phyloP scores from a whole-genome alignment of 2,888 invertebrate genomes.

The Zygaena filipendulae region DNA sequence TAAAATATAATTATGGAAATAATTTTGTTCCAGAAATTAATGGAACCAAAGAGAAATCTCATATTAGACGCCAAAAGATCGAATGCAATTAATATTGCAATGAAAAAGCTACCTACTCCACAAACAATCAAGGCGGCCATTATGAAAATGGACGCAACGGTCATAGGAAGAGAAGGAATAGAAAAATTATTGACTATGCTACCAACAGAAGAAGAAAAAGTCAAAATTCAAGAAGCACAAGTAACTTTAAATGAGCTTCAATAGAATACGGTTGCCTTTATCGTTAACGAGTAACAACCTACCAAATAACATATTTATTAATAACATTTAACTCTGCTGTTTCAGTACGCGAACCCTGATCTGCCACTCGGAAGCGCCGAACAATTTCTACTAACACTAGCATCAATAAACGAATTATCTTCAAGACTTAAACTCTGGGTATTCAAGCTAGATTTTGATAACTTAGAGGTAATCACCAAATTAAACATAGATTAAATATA shows the following conservation, averaged over 20 bases:
- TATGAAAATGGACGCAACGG: slow-evolving; percentile 98
- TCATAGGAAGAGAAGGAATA: slow-evolving; percentile 97
- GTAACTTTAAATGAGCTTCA: slow-evolving; percentile 22
- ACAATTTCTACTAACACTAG: slow-evolving; percentile 96
- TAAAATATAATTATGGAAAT: too few relatives aligned
- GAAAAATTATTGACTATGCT: slow-evolving; percentile 98
- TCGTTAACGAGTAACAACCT: too few relatives aligned
- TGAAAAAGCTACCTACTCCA: slow-evolving; percentile 98
- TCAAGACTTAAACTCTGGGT: slow-evolving; percentile 97
- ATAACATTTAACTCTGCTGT: slow-evolving; percentile 11
- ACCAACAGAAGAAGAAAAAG: slow-evolving; percentile 95
- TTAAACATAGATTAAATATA: slow-evolving; percentile 9
- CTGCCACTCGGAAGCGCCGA: slow-evolving; percentile 95
- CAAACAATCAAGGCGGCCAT: slow-evolving; percentile 99
- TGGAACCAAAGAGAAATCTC: slow-evolving; percentile 66
- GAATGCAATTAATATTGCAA: slow-evolving; percentile 98
- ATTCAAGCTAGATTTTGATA: slow-evolving; percentile 98
- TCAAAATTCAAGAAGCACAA: slow-evolving; percentile 97
- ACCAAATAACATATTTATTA: background rate
- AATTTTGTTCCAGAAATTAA: slow-evolving; percentile 47
- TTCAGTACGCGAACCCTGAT: slow-evolving; percentile 84
- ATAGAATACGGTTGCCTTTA: background rate
- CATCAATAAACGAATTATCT: slow-evolving; percentile 94
- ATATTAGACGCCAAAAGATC: slow-evolving; percentile 97
- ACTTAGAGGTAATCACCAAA: slow-evolving; percentile 92